Evolutionary conservation across 2,113 vertebrate species (phyloP).

Genomic region (Megalops atlanticus): DNA sequence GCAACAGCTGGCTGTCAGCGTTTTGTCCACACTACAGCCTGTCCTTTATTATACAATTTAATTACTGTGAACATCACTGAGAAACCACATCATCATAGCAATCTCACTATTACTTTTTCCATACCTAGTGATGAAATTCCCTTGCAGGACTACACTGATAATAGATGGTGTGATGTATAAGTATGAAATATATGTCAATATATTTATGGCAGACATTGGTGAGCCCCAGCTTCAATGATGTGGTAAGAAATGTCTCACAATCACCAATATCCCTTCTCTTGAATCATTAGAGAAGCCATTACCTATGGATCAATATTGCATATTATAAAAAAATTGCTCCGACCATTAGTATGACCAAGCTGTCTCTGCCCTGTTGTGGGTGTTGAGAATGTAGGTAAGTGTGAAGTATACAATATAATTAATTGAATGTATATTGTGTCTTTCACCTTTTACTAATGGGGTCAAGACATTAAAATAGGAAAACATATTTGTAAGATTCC

Average conservation of each 20-base stretch:
- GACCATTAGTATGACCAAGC: background rate
- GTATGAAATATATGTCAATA: background rate
- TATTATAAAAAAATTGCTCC: background rate
- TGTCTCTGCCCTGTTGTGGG: background rate
- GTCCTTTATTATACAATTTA: background rate
- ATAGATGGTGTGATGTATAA: background rate
- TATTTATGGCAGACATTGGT: no score
- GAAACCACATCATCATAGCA: no score
- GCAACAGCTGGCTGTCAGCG: background rate
- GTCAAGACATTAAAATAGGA: no score
- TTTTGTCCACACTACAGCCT: background rate
- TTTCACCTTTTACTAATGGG: no score
- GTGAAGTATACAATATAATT: no score
- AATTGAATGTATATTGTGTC: no score
- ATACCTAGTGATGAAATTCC: background rate
- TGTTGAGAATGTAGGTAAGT: conserved; percentile 14
- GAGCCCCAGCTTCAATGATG: conserved; percentile 15
- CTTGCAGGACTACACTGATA: background rate
- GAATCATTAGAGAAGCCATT: background rate
- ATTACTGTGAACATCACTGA: no score
- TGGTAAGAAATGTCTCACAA: background rate
- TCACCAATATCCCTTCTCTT: background rate
- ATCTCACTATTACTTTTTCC: background rate
- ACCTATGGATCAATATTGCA: no score
- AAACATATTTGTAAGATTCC: no score